phyloP scores from a whole-genome alignment of 2,888 invertebrate species.

The Metallyticus violacea region DNA sequence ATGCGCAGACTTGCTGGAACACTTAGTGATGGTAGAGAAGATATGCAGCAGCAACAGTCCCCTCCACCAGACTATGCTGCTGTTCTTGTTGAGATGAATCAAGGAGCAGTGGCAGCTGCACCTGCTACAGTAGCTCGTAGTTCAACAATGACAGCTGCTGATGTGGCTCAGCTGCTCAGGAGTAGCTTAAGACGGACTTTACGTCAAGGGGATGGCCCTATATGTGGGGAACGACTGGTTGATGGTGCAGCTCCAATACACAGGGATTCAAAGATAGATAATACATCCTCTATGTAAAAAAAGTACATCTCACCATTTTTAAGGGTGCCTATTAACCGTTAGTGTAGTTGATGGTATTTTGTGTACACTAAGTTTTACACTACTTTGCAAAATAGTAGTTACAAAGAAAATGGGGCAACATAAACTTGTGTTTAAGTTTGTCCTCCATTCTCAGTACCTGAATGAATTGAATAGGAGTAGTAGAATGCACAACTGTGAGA shows the following conservation, averaged over 20 bases:
- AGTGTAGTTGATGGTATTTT: not conserved
- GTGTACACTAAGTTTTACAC: not conserved
- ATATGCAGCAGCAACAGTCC: conserved; percentile 34
- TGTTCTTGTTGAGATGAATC: conserved; percentile 60
- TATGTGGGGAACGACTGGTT: not conserved
- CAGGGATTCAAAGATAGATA: not conserved
- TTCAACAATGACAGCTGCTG: conserved; percentile 54
- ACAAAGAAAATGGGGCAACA: not conserved
- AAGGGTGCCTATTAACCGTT: not conserved
- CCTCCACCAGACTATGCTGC: conserved; percentile 63
- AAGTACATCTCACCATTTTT: no score
- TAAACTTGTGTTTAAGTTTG: not conserved
- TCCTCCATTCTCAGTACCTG: not conserved
- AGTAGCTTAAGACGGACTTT: conserved; percentile 53
- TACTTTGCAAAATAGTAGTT: not conserved
- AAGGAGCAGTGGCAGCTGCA: not conserved
- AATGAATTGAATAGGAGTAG: not conserved
- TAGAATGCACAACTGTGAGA: not conserved
- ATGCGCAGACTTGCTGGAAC: conserved; percentile 63
- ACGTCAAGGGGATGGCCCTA: not conserved
- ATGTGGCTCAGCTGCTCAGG: conserved; percentile 56
- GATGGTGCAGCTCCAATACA: conserved; percentile 1
- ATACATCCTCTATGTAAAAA: not conserved
- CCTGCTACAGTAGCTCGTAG: conserved; percentile 27
- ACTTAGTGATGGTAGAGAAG: conserved; percentile 49